Conservation (phyloP, 1,140 invertebrate genomes). For the Lamellibrachia luymesi region DNA sequence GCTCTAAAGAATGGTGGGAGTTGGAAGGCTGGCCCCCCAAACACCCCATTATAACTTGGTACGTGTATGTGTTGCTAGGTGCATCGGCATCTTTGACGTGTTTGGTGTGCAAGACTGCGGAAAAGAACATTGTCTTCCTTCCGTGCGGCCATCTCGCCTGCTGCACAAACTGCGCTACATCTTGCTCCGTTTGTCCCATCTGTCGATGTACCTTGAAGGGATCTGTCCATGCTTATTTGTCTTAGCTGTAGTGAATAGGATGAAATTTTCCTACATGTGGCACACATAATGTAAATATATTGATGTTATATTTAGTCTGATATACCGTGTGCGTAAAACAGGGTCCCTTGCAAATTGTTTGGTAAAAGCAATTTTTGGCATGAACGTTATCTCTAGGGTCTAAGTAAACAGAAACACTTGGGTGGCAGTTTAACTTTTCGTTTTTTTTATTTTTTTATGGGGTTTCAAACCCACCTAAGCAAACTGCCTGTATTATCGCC, state of each 20-base stretch:
- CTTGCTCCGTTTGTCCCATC: slow-evolving; percentile 75
- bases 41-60: too few relatives aligned
- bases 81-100: slow-evolving; percentile 60
- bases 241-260: not conserved
- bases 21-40: too few relatives aligned
- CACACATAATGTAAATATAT: not conserved
- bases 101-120: slow-evolving; percentile 88
- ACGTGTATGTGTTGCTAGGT: not conserved
- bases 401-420: too few relatives aligned
- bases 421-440: too few relatives aligned
- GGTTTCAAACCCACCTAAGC: too few relatives aligned
- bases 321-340: not conserved
- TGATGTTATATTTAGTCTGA: not conserved
- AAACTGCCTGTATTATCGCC: too few relatives aligned
- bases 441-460: too few relatives aligned
- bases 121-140: slow-evolving; percentile 83
- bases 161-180: slow-evolving; percentile 78
- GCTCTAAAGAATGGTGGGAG: not conserved
- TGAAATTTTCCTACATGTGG: not conserved
- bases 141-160: slow-evolving; percentile 87
- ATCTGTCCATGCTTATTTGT: not conserved
- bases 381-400: too few relatives aligned
- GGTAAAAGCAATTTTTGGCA: not conserved
- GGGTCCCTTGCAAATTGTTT: not conserved
- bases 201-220: not conserved